A percentile compares a stretch with the other conserved stretches of the same genome.
phyloP scores from a whole-genome alignment of 2,113 vertebrate species.

The Mastomys coucha region DNA sequence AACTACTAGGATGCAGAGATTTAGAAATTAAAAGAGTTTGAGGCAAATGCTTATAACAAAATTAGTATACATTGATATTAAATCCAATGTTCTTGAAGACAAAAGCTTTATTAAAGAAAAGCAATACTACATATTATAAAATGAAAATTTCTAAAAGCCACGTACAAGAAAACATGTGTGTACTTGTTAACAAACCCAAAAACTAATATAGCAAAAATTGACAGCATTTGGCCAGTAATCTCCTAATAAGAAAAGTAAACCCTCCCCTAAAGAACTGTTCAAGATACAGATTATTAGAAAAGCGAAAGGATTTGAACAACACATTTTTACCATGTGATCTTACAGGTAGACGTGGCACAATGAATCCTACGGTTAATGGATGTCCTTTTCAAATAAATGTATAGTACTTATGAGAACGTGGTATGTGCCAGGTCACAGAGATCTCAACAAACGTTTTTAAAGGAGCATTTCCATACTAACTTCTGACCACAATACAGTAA shows the following conservation, averaged over 20 bases:
- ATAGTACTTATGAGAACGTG: neutral
- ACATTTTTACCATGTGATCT: neutral
- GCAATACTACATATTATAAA: conserved; percentile 9
- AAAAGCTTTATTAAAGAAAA: conserved; percentile 47
- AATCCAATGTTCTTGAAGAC: conserved; percentile 26
- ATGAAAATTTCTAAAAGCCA: neutral
- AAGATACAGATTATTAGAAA: conserved; percentile 5
- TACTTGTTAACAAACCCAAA: neutral
- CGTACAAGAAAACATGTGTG: neutral
- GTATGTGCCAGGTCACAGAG: neutral
- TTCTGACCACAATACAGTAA: neutral
- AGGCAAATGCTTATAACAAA: neutral
- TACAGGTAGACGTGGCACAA: neutral
- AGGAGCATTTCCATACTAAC: neutral
- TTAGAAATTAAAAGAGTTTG: conserved; percentile 18
- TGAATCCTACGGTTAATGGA: conserved; percentile 2
- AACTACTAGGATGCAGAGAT: neutral
- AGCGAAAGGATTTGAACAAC: conserved; percentile 10
- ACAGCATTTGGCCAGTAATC: conserved; percentile 6
- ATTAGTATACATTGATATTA: neutral
- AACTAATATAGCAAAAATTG: neutral
- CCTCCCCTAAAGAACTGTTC: conserved; percentile 8
- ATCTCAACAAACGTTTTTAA: neutral
- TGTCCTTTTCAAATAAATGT: conserved; percentile 32
- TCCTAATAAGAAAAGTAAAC: neutral